Percentiles rank a stretch among this genome's conserved stretches.
Evolutionary conservation across 2,888 invertebrate species (phyloP).

Genomic region (Sericinus montela): DNA sequence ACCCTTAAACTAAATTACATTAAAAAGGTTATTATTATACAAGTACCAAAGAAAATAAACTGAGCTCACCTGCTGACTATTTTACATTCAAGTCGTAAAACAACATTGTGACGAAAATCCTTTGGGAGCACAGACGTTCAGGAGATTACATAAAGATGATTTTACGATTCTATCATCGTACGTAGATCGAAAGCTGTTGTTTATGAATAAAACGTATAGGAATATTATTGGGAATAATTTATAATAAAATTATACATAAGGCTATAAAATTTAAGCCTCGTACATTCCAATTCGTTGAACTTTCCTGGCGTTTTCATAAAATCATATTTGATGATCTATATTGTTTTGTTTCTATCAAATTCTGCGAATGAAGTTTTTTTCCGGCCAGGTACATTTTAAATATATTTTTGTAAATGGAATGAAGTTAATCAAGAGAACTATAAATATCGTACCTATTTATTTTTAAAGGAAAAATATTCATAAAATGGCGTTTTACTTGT

Average conservation of each 20-base stretch:
- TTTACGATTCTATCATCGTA: constrained; percentile 65
- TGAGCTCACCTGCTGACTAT: constrained; percentile 31
- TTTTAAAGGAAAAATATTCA: too few species aligned
- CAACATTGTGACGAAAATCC: constrained; percentile 64
- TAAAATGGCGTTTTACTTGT: too few species aligned
- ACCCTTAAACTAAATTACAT: constrained; percentile 3
- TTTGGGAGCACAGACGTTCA: constrained; percentile 51
- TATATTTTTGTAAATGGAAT: too few species aligned
- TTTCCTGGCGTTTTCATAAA: neutral
- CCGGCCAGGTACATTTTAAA: too few species aligned
- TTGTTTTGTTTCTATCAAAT: neutral
- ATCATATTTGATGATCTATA: neutral
- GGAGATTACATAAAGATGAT: constrained; percentile 66
- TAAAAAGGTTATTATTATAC: neutral
- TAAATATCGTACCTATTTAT: too few species aligned
- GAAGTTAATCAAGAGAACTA: too few species aligned
- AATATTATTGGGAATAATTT: constrained; percentile 43
- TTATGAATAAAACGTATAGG: constrained; percentile 64
- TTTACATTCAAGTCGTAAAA: constrained; percentile 53
- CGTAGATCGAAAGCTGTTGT: constrained; percentile 50
- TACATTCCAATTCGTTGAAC: neutral
- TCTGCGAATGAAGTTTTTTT: neutral
- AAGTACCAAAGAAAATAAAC: constrained; percentile 29
- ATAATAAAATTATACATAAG: constrained; percentile 7
- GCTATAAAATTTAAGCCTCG: constrained; percentile 1